phyloP scores from a whole-genome alignment of 2,888 invertebrate species.

The Cantharis lateralis region DNA sequence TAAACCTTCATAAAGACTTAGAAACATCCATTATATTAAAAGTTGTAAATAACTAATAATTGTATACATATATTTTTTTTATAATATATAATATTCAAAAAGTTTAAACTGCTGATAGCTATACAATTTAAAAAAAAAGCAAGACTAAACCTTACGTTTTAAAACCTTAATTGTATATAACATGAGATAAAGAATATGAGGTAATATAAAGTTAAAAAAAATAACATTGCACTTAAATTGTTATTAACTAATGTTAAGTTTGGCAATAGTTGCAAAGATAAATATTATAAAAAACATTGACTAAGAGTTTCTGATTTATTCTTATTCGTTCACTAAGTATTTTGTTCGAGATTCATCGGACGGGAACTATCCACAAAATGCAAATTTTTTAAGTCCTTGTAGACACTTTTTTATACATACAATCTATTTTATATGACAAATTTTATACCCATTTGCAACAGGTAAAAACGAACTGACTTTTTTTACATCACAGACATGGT shows the following conservation, averaged over 20 bases:
- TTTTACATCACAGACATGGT: conserved; percentile 33
- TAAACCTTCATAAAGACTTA: conserved; percentile 6
- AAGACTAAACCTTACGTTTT: conserved; percentile 22
- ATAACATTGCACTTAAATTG: conserved; percentile 52
- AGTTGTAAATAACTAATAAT: conserved; percentile 12
- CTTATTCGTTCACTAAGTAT: conserved; percentile 20
- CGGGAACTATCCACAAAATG: conserved; percentile 30
- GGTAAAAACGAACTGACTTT: conserved; percentile 31
- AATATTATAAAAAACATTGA: conserved; percentile 28
- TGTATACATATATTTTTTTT: not conserved
- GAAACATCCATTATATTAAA: conserved; percentile 15
- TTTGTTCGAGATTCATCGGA: conserved; percentile 27
- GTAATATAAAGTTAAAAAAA: conserved; percentile 49
- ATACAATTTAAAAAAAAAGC: conserved; percentile 22
- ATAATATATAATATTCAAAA: conserved; percentile 22
- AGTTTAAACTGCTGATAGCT: conserved; percentile 17
- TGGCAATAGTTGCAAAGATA: conserved; percentile 48
- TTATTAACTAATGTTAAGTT: conserved; percentile 41
- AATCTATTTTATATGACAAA: conserved; percentile 22
- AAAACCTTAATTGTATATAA: conserved; percentile 23
- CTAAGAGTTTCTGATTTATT: conserved; percentile 26
- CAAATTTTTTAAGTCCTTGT: conserved; percentile 25
- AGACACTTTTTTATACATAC: conserved; percentile 22
- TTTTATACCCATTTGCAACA: conserved; percentile 32
- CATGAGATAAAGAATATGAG: conserved; percentile 45